phyloP scores from a whole-genome alignment of 2,113 vertebrate species.

The Sminthopsis crassicaudata region DNA sequence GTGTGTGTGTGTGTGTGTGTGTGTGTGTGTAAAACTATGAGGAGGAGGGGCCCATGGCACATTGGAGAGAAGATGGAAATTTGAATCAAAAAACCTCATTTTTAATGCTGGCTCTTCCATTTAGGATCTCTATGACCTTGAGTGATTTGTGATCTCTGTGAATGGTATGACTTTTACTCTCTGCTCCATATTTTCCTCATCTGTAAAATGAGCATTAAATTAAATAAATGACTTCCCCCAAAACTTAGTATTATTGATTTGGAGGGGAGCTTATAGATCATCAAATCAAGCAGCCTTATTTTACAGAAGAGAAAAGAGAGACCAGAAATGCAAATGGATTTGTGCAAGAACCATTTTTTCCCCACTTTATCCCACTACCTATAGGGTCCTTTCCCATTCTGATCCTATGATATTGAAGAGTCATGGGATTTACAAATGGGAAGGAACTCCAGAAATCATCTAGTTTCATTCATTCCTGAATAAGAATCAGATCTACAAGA shows the following conservation, averaged over 20 bases:
- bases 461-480: not conserved
- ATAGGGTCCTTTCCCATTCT: not conserved
- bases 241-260: not conserved
- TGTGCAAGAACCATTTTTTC: not conserved
- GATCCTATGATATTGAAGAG: not conserved
- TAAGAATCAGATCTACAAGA: not conserved
- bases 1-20: too few species aligned
- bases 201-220: not conserved
- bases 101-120: not conserved
- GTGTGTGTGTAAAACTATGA: not conserved
- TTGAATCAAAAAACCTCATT: not conserved
- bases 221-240: not conserved
- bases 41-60: not conserved
- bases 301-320: not conserved
- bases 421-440: not conserved
- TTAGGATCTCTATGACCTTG: not conserved
- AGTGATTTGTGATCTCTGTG: not conserved
- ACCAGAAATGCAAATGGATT: not conserved
- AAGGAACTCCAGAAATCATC: not conserved
- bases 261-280: not conserved
- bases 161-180: not conserved
- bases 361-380: not conserved
- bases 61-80: not conserved
- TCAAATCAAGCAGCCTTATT: not conserved
- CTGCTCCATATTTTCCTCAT: not conserved